Evolutionary conservation across 2,888 invertebrate species (phyloP), one percentile per base, ranked within the genome.

Genomic region (Leptogaster cylindrica): DNA sequence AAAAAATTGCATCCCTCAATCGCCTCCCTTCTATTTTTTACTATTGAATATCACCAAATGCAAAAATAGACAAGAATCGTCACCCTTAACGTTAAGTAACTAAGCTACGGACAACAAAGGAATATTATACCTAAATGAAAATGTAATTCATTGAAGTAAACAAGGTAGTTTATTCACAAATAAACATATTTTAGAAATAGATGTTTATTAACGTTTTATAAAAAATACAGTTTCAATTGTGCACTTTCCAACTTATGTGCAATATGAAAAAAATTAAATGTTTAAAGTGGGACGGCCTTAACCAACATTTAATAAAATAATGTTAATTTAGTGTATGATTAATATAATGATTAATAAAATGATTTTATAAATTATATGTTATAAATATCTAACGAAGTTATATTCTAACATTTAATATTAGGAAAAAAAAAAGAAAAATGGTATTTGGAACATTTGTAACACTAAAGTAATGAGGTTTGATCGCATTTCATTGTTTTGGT

Each of bases 201-300:
- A 52, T 52, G 31, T 52, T 52, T 12, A 33, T 52, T 52, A 52
- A 52, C 52, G 33, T 31, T 52, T 52, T 52, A 52, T 52, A 52
- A 52, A 52, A n/a, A 52, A 4, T 52, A 18, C 18, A 7, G 28
- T 52, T 18, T 52, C 16, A 27, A 5, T 6, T 27, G 33, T 52
- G 31, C 33, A 33, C 27, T 33, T 33, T n/a, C 31, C n/a, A 18
- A 31, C 31, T n/a, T n/a, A n/a, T n/a, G n/a, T n/a, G 33, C 31
- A 31, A 31, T 31, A 52, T 33, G 18, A 33, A 31, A 52, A 44
- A 52, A 33, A 52, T 52, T 31, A 52, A 8, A 16, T 25, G 31
- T 44, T 52, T 52, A 52, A n/a, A n/a, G 52, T 52, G 52, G 52
- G 52, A 52, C 20, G 16, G 31, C 52, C 52, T 52, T 31, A 52